These are phyloP conservation scores for Enchytraeus crypticus DNA, from an alignment of 2,888 invertebrate genomes.

Conservation along the genomic window DNA sequence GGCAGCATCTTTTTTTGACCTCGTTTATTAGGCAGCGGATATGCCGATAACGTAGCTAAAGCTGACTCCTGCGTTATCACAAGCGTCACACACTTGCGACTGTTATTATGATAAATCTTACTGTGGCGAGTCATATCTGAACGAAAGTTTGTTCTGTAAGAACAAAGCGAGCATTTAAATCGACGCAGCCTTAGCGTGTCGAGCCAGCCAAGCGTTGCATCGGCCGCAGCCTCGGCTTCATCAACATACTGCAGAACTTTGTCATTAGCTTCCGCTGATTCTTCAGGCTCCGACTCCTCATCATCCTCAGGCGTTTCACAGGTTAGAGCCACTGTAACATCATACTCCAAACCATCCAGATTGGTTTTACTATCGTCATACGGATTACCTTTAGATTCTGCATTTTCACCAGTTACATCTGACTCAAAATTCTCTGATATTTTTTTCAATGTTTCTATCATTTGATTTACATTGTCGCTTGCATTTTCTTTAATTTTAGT, in stretches of 20 bases:
- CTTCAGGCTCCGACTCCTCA: background rate
- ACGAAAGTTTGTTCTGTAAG: constrained; percentile 74
- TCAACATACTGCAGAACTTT: background rate
- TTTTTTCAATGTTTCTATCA: too few relatives aligned
- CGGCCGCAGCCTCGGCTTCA: background rate
- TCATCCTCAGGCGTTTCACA: background rate
- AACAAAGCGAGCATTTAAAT: constrained; percentile 24
- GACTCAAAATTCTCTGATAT: too few relatives aligned
- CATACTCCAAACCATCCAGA: background rate
- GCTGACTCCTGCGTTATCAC: background rate
- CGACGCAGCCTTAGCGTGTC: constrained; percentile 14
- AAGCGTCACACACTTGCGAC: background rate
- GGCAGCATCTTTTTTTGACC: too few relatives aligned
- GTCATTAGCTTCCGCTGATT: background rate
- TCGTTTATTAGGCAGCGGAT: background rate
- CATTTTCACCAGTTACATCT: background rate
- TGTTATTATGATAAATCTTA: constrained; percentile 49
- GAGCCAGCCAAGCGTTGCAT: constrained; percentile 6
- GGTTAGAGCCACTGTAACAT: background rate
- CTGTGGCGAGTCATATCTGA: constrained; percentile 96
- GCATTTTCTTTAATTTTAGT: too few relatives aligned
- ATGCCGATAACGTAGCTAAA: background rate
- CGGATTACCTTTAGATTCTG: too few relatives aligned
- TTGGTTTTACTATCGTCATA: too few relatives aligned
- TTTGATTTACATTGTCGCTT: too few relatives aligned